Conservation (phyloP, 1,140 invertebrate species). For the Cherax destructor region DNA sequence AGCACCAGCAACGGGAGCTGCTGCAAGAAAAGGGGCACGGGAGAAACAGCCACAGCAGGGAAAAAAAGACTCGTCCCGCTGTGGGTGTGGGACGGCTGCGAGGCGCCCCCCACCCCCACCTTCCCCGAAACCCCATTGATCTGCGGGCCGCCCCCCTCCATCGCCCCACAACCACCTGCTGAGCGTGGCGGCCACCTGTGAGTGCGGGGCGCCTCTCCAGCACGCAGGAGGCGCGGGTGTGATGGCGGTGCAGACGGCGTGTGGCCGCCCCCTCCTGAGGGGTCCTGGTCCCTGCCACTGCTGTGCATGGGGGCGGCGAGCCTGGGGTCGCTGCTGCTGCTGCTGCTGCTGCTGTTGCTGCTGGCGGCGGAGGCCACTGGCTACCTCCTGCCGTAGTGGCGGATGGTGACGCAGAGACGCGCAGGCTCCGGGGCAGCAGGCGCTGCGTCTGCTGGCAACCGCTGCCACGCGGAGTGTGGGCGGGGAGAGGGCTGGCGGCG, state of each 20-base stretch:
- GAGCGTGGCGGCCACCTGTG: constrained; percentile 57
- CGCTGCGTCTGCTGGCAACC: constrained; percentile 32
- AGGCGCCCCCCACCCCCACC: constrained; percentile 12
- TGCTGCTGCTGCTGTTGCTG: constrained; percentile 10
- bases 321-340: constrained; percentile 23
- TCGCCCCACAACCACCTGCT: constrained; percentile 51
- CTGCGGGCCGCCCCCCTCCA: constrained; percentile 14
- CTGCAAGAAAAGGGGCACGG: no score
- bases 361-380: constrained; percentile 31
- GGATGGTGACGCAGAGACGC: constrained; percentile 9
- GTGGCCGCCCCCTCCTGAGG: neutral
- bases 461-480: constrained; percentile 46
- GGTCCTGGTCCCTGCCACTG: constrained; percentile 10
- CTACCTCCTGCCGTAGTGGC: constrained; percentile 16
- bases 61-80: neutral
- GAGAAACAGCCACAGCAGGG: neutral
- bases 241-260: constrained; percentile 8
- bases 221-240: constrained; percentile 14
- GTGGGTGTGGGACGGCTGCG: neutral
- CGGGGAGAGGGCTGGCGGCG: constrained; percentile 42
- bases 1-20: no score
- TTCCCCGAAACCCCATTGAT: constrained; percentile 43
- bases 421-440: constrained; percentile 9
- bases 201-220: neutral
- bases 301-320: constrained; percentile 58